Percentiles rank a stretch among this genome's conserved stretches.
phyloP scores from a whole-genome alignment of 2,113 vertebrate genomes.

The Megaleporinus macrocephalus region DNA sequence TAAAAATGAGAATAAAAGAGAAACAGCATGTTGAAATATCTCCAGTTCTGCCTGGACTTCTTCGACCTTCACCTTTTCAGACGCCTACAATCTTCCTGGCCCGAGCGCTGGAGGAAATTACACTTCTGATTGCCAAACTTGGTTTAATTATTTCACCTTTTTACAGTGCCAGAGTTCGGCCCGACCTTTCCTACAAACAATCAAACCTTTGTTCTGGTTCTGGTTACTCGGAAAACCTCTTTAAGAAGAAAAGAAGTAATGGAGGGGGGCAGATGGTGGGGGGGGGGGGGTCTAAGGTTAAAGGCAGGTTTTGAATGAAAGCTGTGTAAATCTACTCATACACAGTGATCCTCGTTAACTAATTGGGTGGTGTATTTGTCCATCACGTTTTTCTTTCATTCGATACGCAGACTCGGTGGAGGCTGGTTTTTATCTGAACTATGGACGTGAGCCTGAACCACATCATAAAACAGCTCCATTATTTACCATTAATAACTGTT shows the following conservation, averaged over 20 bases:
- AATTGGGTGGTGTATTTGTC: conserved; percentile 22
- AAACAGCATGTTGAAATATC: no score
- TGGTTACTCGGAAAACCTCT: conserved; percentile 62
- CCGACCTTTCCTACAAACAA: conserved; percentile 54
- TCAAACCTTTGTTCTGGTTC: conserved; percentile 55
- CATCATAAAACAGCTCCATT: conserved; percentile 35
- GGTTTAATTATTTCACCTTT: conserved; percentile 62
- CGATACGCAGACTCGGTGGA: background rate
- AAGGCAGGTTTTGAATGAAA: background rate
- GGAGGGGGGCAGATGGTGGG: background rate
- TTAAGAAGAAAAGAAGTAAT: background rate
- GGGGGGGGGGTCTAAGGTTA: background rate
- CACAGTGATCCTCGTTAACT: background rate
- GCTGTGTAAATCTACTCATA: background rate
- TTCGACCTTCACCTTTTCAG: conserved; percentile 38
- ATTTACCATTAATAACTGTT: conserved; percentile 40
- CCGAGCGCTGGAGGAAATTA: conserved; percentile 61
- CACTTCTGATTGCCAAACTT: conserved; percentile 65
- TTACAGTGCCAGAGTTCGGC: conserved; percentile 57
- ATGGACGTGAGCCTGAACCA: conserved; percentile 32
- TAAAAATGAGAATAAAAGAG: no score
- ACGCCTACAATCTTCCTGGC: conserved; percentile 57
- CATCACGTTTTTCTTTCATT: no score
- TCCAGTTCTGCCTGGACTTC: background rate
- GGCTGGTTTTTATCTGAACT: conserved; percentile 20